Percentiles rank a stretch among this genome's conserved stretches.
phyloP scores from a whole-genome alignment of 2,797 vertebrate genomes.

The Bovichtus diacanthus region DNA sequence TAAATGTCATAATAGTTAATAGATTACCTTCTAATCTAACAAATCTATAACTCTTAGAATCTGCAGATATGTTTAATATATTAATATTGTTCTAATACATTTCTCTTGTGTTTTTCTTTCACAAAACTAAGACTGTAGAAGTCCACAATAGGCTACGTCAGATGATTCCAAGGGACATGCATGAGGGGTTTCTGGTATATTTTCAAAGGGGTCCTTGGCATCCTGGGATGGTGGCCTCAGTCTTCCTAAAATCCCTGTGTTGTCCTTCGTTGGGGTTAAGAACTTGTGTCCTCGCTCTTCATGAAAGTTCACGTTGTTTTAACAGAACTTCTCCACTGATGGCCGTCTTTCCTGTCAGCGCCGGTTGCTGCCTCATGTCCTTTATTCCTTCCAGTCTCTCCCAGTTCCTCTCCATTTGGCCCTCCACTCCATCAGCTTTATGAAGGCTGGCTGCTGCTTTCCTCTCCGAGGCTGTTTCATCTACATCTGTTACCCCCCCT shows the following conservation, averaged over 20 bases:
- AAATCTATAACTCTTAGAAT: too few relatives aligned
- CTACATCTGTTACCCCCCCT: conserved; percentile 75
- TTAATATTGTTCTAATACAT: too few relatives aligned
- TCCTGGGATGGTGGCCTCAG: too few relatives aligned
- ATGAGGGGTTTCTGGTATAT: too few relatives aligned
- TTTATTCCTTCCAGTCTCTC: conserved; percentile 73
- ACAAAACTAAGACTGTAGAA: too few relatives aligned
- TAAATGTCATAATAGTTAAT: too few relatives aligned
- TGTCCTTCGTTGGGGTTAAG: not conserved
- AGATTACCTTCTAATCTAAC: too few relatives aligned
- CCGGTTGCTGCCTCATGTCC: conserved; percentile 21
- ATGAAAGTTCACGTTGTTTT: not conserved
- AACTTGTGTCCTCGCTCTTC: not conserved
- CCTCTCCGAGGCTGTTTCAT: conserved; percentile 74
- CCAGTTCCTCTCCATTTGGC: conserved; percentile 86
- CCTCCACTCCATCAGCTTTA: conserved; percentile 74
- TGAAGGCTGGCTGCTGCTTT: conserved; percentile 79
- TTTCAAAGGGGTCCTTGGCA: too few relatives aligned
- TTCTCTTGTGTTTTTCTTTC: too few relatives aligned
- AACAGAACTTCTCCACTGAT: conserved; percentile 2
- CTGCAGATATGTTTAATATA: too few relatives aligned
- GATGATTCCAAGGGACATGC: too few relatives aligned
- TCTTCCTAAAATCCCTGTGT: not conserved
- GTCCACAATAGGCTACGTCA: too few relatives aligned
- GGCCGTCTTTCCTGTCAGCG: conserved; percentile 1